Percentiles rank a stretch among this genome's conserved stretches.
Evolutionary conservation across 2,113 vertebrate genomes (phyloP).

Genomic region (Cryptomyrus ogoouensis): DNA sequence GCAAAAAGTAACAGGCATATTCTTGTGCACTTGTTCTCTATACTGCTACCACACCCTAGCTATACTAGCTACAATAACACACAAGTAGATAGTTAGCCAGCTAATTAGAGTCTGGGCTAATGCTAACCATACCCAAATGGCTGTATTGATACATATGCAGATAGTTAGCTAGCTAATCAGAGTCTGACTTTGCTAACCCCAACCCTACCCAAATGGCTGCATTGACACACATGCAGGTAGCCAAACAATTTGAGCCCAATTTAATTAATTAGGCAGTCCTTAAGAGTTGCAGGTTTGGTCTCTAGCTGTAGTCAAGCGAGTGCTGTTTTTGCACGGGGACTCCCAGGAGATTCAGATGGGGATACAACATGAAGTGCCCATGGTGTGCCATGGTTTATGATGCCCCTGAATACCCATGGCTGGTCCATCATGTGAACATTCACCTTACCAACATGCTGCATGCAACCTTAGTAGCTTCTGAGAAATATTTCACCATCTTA

Average conservation of each 20-base stretch:
- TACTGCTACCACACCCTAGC: background rate
- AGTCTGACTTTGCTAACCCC: background rate
- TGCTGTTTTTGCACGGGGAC: background rate
- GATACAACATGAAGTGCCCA: background rate
- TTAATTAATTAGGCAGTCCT: background rate
- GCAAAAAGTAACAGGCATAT: background rate
- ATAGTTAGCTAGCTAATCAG: background rate
- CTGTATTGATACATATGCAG: background rate
- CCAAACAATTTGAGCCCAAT: background rate
- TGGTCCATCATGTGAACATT: background rate
- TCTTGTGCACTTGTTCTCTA: background rate
- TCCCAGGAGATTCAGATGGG: background rate
- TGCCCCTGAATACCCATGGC: background rate
- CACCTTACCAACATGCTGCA: background rate
- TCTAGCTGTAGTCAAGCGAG: background rate
- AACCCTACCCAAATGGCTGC: background rate
- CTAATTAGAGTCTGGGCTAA: background rate
- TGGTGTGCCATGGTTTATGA: background rate
- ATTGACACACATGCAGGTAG: background rate
- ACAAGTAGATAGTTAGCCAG: background rate
- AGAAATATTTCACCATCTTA: background rate
- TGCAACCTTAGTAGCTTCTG: background rate
- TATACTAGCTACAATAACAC: background rate
- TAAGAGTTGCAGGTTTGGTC: background rate
- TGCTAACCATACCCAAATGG: background rate